Base-by-base conservation (phyloP, 2,888 invertebrate species). In the Melieria crassipennis region DNA sequence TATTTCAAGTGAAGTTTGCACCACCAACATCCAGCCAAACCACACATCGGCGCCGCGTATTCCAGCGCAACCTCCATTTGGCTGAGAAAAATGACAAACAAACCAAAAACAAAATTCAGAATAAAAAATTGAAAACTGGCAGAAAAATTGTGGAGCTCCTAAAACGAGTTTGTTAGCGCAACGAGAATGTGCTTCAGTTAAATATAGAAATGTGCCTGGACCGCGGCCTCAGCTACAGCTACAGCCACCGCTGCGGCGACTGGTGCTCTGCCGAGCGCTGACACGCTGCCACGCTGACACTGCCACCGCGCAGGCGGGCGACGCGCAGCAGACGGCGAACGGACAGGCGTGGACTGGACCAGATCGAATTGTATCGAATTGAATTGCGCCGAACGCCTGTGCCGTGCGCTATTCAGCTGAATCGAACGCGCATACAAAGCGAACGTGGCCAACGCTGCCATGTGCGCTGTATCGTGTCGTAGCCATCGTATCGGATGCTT, bases 401-500 rank as follows among this genome's bases (percentile, higher is more conserved):
- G 30, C 30, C 30, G 30, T 30, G 30, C 30, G 30, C 30, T 30
- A 30, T 30, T 30, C 30, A 30, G 30, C 30, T 30, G 30, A 30
- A 30, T 30, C 30, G 30, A 30, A 30, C 30, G 30, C 30, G 30
- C 30, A 30, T 30, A 30, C 30, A 30, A 30, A 30, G 30, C 30
- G 30, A 30, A 30, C 30, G 30, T 30, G 30, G 30, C 30, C 30
- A 30, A 30, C 30, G 30, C 30, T 30, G 30, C 30, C 30, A 30
- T 30, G 30, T 30, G 30, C 30, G 30, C 30, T 30, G 30, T 30
- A 30, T 30, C 30, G 30, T 30, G 30, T 30, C 30, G 30, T 30
- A 30, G 30, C 30, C 57, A 64, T 64, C 64, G 69, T 65, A 70
- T 65, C 70, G 70, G 65, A 70, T 70, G 70, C 64, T 65, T 61